Conservation (phyloP, 2,888 invertebrate species). For the Cenopis cana region DNA sequence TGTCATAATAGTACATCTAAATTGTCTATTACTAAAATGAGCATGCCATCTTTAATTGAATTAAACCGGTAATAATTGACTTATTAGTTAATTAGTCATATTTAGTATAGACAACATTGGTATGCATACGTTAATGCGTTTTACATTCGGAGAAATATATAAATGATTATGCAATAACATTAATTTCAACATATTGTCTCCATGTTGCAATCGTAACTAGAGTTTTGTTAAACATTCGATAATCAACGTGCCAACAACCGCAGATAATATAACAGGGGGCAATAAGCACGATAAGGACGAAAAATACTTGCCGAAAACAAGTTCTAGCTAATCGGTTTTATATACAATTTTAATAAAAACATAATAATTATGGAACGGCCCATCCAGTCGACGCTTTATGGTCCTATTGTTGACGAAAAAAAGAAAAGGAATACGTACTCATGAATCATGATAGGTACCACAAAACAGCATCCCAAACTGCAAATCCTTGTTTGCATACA, state of each 20-base stretch:
- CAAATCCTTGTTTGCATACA: too few species aligned
- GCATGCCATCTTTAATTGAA: too few species aligned
- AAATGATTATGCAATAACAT: constrained; percentile 21
- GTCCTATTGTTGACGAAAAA: neutral
- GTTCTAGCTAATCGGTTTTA: constrained; percentile 24
- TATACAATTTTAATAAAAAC: constrained; percentile 22
- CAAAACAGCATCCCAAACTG: constrained; percentile 1
- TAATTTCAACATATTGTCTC: constrained; percentile 55
- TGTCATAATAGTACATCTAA: too few species aligned
- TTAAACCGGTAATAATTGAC: too few species aligned
- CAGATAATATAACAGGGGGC: constrained; percentile 62
- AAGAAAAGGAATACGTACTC: neutral
- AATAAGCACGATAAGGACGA: constrained; percentile 55
- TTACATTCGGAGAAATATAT: neutral
- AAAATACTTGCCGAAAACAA: constrained; percentile 49
- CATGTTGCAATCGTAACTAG: constrained; percentile 51
- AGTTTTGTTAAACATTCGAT: constrained; percentile 51
- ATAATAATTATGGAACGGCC: constrained; percentile 3
- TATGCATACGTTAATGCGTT: neutral
- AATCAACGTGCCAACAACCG: constrained; percentile 59
- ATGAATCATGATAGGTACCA: neutral
- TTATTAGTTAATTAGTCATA: too few species aligned
- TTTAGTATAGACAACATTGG: too few species aligned
- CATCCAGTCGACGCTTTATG: neutral
- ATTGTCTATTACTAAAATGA: too few species aligned